Percentiles rank a stretch among this genome's conserved stretches.
These are phyloP conservation scores for Etheostoma cragini DNA, from an alignment of 2,113 vertebrate species.

Conservation along the genomic window DNA sequence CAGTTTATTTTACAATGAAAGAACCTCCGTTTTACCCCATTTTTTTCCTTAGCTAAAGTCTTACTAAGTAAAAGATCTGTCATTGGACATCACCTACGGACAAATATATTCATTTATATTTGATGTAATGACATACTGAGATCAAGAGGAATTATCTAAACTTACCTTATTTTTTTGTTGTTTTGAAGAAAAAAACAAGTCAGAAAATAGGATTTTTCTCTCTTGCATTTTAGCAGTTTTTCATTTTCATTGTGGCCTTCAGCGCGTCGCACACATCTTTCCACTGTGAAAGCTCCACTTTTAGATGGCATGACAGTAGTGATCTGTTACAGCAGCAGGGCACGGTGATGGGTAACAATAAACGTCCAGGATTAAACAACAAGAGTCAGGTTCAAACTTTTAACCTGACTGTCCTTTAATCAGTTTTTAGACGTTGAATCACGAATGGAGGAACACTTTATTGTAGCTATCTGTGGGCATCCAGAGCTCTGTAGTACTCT, in stretches of 20 bases:
- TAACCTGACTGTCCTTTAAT: not conserved
- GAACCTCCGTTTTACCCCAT: not conserved
- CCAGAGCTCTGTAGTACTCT: too few species aligned
- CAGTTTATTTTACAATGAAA: constrained; percentile 8
- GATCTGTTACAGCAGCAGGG: not conserved
- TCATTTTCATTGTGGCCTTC: constrained; percentile 7
- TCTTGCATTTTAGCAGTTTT: not conserved
- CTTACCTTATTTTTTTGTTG: not conserved
- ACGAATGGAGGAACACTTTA: too few species aligned
- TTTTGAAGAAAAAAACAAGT: not conserved
- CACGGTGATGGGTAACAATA: not conserved
- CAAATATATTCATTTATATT: not conserved
- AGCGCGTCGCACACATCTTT: not conserved
- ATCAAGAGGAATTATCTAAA: not conserved
- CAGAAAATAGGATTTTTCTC: not conserved
- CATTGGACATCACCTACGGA: not conserved
- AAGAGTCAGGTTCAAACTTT: not conserved
- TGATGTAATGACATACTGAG: too few species aligned
- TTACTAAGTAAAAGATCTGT: not conserved
- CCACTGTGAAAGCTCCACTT: not conserved
- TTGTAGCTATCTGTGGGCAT: too few species aligned
- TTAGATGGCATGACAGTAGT: not conserved
- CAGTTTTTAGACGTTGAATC: too few species aligned
- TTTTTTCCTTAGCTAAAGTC: not conserved
- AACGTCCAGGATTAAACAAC: not conserved